These are phyloP conservation scores for Argyra leucocephala DNA, from an alignment of 2,888 invertebrate species.

Conservation along the genomic window DNA sequence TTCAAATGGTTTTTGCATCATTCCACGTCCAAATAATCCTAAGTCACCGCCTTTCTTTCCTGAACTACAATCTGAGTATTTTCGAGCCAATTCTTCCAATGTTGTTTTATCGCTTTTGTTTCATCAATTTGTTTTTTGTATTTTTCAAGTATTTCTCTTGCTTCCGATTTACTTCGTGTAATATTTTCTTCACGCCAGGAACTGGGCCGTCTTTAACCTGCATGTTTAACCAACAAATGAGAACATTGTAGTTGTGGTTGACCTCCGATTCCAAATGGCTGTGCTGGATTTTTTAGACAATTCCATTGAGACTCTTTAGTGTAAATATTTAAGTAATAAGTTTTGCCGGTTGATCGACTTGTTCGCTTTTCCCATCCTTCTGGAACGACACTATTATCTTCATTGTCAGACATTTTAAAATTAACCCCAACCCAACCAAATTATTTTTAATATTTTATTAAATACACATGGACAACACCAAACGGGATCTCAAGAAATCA, in stretches of 20 bases:
- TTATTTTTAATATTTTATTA: too few relatives aligned
- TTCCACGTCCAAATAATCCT: constrained; percentile 73
- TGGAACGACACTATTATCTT: constrained; percentile 58
- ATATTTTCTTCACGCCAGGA: constrained; percentile 95
- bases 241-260: constrained; percentile 77
- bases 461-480: too few relatives aligned
- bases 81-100: constrained; percentile 78
- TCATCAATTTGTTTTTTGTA: constrained; percentile 54
- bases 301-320: constrained; percentile 99
- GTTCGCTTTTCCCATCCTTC: constrained; percentile 82
- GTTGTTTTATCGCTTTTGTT: constrained; percentile 64
- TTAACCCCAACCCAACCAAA: too few relatives aligned
- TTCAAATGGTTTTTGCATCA: constrained; percentile 96
- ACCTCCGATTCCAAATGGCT: constrained; percentile 31
- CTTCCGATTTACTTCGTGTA: constrained; percentile 83
- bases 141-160: constrained; percentile 71
- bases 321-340: constrained; percentile 45
- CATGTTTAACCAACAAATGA: constrained; percentile 83
- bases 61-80: constrained; percentile 96
- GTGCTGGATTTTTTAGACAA: constrained; percentile 62
- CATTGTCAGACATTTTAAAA: constrained; percentile 34
- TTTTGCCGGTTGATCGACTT: constrained; percentile 67
- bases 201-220: constrained; percentile 83
- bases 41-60: constrained; percentile 92
- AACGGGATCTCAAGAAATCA: too few relatives aligned